phyloP scores from a whole-genome alignment of 1,140 invertebrate species.

The Tribolium castaneum region DNA sequence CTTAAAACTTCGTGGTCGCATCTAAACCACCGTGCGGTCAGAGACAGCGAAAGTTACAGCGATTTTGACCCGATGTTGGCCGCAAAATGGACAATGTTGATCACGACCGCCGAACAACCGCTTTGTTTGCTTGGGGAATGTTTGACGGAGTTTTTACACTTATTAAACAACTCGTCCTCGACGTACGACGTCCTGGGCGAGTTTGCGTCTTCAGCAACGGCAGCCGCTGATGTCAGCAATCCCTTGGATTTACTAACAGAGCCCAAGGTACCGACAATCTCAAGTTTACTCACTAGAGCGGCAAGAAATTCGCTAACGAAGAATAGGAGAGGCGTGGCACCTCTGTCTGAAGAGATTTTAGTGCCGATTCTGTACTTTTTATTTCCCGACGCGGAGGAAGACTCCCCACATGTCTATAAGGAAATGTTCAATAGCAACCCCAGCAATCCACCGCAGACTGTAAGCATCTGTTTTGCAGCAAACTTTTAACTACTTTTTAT shows the following conservation, averaged over 20 bases:
- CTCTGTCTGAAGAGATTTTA: constrained; percentile 80
- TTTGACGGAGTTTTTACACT: constrained; percentile 66
- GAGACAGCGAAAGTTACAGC: constrained; percentile 88
- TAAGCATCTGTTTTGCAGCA: background rate
- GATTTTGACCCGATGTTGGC: constrained; percentile 90
- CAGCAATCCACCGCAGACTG: constrained; percentile 10
- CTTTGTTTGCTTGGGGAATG: constrained; percentile 75
- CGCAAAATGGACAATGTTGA: constrained; percentile 79
- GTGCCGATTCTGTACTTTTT: constrained; percentile 85
- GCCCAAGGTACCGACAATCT: constrained; percentile 69
- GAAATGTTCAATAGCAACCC: constrained; percentile 40
- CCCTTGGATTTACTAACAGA: constrained; percentile 69
- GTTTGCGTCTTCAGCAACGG: constrained; percentile 49
- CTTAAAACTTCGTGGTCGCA: constrained; percentile 90
- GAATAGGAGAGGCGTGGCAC: constrained; percentile 71
- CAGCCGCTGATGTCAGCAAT: constrained; percentile 58
- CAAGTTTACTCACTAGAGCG: constrained; percentile 65
- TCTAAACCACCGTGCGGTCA: constrained; percentile 85
- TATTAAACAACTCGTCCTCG: constrained; percentile 65
- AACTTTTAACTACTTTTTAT: too few species aligned
- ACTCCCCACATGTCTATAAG: constrained; percentile 62
- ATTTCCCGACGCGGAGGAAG: constrained; percentile 88
- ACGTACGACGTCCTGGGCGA: constrained; percentile 72
- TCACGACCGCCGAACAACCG: constrained; percentile 71
- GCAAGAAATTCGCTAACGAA: constrained; percentile 63